Conservation (phyloP, 1,140 invertebrate species). For the Orchestia grillus region DNA sequence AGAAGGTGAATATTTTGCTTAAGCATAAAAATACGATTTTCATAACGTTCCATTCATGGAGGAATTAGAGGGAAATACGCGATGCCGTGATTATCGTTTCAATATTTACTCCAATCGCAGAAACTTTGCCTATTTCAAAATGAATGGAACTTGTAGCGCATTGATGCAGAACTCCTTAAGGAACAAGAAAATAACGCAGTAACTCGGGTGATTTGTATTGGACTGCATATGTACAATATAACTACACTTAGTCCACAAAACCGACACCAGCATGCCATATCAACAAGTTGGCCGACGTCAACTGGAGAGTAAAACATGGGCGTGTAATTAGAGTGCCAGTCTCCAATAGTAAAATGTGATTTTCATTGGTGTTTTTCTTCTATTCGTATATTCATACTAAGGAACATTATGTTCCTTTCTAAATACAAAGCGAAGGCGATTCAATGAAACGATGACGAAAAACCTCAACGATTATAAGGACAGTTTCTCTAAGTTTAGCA, state of each 20-base stretch:
- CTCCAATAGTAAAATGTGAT: background rate
- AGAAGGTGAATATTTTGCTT: too few relatives aligned
- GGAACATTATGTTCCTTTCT: background rate
- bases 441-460: background rate
- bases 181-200: background rate
- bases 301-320: background rate
- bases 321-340: background rate
- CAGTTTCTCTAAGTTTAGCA: background rate
- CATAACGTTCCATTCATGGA: too few relatives aligned
- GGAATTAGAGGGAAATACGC: too few relatives aligned
- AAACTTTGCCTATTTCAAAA: too few relatives aligned
- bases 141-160: too few relatives aligned
- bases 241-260: background rate
- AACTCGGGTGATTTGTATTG: constrained; percentile 7
- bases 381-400: background rate
- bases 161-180: background rate
- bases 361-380: background rate
- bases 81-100: too few relatives aligned
- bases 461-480: background rate
- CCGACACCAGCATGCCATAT: background rate
- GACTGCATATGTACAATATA: background rate
- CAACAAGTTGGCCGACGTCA: background rate
- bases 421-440: background rate
- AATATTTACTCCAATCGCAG: too few relatives aligned
- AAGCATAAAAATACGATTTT: too few relatives aligned